Conservation (phyloP, 2,113 vertebrate species). For the Sebastes fasciatus region DNA sequence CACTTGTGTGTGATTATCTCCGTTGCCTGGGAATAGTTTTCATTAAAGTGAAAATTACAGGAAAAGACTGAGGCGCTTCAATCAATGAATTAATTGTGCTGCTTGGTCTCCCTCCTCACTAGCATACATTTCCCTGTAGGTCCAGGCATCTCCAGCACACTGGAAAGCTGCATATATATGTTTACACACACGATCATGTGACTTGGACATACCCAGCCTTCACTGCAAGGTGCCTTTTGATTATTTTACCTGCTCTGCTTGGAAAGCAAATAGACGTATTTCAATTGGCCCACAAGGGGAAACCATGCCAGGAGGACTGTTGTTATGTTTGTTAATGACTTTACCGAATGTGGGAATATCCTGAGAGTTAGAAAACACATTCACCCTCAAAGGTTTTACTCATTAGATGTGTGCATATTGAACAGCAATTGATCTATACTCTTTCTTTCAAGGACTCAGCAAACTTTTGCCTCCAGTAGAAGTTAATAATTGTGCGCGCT, state of each 20-base stretch:
- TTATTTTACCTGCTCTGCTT: constrained; percentile 49
- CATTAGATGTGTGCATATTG: constrained; percentile 65
- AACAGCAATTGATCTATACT: constrained; percentile 55
- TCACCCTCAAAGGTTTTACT: constrained; percentile 49
- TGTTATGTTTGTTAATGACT: constrained; percentile 70
- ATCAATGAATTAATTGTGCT: constrained; percentile 65
- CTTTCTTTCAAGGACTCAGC: constrained; percentile 47
- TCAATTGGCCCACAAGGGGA: constrained; percentile 45
- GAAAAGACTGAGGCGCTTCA: constrained; percentile 48
- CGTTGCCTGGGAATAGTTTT: constrained; percentile 69
- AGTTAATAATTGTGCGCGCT: constrained; percentile 40
- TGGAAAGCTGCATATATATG: constrained; percentile 37
- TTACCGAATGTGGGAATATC: constrained; percentile 49
- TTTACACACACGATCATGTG: constrained; percentile 48
- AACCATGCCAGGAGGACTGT: constrained; percentile 34
- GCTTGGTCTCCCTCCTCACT: constrained; percentile 28
- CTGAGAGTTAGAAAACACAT: constrained; percentile 50
- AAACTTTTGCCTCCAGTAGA: constrained; percentile 25
- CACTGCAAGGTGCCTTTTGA: constrained; percentile 45
- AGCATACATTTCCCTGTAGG: constrained; percentile 51
- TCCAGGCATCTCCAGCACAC: constrained; percentile 26
- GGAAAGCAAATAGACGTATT: constrained; percentile 50
- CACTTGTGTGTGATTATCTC: constrained; percentile 57
- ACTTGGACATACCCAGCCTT: constrained; percentile 28
- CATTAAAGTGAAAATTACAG: constrained; percentile 69